These are phyloP conservation scores for Zootoca vivipara DNA, from an alignment of 2,113 vertebrate species.

Conservation along the genomic window DNA sequence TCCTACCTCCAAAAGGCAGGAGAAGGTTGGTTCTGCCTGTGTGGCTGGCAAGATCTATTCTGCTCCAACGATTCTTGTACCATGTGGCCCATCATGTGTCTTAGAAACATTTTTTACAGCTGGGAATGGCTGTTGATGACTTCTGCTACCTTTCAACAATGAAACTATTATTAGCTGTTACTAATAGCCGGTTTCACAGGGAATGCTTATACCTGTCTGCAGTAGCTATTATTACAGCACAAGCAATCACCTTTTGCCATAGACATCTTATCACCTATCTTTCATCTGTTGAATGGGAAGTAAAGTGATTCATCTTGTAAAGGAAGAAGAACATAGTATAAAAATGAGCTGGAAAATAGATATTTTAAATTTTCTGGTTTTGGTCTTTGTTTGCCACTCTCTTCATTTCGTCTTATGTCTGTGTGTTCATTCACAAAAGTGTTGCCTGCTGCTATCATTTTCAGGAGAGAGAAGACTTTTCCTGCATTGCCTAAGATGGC, in stretches of 20 bases:
- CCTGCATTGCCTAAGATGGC: neutral
- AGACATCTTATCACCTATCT: neutral
- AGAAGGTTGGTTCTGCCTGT: neutral
- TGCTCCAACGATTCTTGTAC: neutral
- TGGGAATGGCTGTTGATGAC: neutral
- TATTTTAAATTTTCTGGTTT: neutral
- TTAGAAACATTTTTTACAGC: neutral
- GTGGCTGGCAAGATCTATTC: neutral
- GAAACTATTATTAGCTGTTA: neutral
- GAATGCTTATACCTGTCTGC: neutral
- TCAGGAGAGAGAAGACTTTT: neutral
- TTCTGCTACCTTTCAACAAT: neutral
- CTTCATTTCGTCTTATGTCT: neutral
- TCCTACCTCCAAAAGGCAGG: no score
- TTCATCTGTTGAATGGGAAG: neutral
- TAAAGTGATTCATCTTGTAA: neutral
- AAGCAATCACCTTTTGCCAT: conserved; percentile 5
- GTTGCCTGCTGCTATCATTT: neutral
- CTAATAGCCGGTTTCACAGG: conserved; percentile 8
- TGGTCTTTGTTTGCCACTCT: neutral
- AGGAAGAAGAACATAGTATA: neutral
- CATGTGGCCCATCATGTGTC: no score
- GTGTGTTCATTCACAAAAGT: neutral
- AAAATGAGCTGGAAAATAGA: neutral
- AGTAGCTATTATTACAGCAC: neutral